Conservation (phyloP, 2,113 vertebrate species). For the Bos indicus region DNA sequence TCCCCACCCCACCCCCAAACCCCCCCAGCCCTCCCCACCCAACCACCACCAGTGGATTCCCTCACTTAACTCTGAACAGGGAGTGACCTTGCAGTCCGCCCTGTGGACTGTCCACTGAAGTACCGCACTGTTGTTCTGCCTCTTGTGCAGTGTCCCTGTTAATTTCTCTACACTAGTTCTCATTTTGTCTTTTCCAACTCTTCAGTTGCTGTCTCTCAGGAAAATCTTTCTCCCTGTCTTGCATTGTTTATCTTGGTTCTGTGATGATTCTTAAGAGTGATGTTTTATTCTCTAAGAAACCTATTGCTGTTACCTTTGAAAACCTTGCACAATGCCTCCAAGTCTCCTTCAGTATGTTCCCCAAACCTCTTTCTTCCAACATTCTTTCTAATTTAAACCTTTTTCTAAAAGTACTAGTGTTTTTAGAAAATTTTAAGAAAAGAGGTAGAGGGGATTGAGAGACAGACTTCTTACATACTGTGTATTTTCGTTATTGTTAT, state of each 20-base stretch:
- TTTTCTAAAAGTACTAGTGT: not conserved
- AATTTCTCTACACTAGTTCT: not conserved
- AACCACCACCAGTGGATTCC: not conserved
- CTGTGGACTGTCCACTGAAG: not conserved
- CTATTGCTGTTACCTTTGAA: not conserved
- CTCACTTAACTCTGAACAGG: not conserved
- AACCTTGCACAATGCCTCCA: not conserved
- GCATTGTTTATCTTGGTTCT: constrained; percentile 17
- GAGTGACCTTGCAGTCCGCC: not conserved
- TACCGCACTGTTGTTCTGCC: not conserved
- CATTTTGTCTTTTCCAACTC: not conserved
- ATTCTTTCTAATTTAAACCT: constrained; percentile 11
- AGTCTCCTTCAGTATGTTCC: constrained; percentile 4
- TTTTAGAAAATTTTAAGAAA: constrained; percentile 8
- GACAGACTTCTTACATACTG: not conserved
- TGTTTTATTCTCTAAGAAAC: not conserved
- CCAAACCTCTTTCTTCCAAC: constrained; percentile 9
- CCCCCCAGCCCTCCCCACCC: no score
- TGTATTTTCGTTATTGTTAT: not conserved
- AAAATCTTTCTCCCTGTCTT: not conserved
- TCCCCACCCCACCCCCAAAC: rapidly evolving
- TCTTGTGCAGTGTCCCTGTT: not conserved
- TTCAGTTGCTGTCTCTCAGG: constrained; percentile 18
- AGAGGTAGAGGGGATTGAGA: not conserved
- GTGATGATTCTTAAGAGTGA: constrained; percentile 21